These are phyloP conservation scores for Lycocerus yunnanus DNA, from an alignment of 2,888 invertebrate species.

Conservation along the genomic window DNA sequence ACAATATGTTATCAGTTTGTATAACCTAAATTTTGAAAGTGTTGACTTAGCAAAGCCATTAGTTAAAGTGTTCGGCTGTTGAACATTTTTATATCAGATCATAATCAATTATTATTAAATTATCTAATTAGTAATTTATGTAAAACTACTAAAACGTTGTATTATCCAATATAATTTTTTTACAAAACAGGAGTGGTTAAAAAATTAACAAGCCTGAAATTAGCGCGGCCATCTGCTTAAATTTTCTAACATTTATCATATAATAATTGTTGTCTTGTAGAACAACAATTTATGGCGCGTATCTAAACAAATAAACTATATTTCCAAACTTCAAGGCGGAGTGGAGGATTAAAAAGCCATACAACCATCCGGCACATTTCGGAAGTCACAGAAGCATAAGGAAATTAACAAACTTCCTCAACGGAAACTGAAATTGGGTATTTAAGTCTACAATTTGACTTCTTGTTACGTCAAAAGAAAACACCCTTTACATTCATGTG, in stretches of 20 bases:
- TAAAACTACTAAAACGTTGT: background rate
- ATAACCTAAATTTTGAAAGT: background rate
- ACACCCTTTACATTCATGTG: conserved; percentile 22
- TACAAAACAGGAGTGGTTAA: background rate
- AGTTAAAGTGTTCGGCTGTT: background rate
- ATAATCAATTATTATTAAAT: background rate
- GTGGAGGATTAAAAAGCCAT: conserved; percentile 10
- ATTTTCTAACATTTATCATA: background rate
- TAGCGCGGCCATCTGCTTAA: background rate
- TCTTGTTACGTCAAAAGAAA: background rate
- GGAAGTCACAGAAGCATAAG: conserved; percentile 15
- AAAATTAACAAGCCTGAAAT: background rate
- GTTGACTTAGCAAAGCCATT: background rate
- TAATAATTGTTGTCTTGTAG: background rate
- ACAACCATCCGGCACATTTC: conserved; percentile 13
- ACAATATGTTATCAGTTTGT: background rate
- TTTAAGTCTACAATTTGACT: background rate
- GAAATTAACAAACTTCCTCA: conserved; percentile 13
- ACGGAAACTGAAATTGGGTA: conserved; percentile 7
- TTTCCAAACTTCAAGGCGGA: background rate
- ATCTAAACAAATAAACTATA: conserved; percentile 4
- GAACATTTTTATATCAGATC: background rate
- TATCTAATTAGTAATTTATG: background rate
- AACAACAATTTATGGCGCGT: conserved; percentile 18
- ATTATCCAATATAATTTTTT: background rate